phyloP scores from a whole-genome alignment of 2,888 invertebrate genomes.

The Flexamia atlantica region DNA sequence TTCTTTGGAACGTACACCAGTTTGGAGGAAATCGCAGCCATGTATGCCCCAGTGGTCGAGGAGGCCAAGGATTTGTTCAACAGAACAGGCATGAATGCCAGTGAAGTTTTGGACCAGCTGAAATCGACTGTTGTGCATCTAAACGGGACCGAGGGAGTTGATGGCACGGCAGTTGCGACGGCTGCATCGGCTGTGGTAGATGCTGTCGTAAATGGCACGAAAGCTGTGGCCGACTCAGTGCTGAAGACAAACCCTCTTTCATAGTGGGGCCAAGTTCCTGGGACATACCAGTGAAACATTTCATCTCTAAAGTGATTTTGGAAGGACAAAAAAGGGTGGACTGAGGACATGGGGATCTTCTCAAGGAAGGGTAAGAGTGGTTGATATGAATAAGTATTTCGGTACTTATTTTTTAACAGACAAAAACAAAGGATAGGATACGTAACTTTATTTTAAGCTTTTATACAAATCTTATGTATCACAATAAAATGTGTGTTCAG shows the following conservation, averaged over 20 bases:
- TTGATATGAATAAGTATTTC: too few species aligned
- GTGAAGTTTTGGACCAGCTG: conserved; percentile 16
- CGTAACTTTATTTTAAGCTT: too few species aligned
- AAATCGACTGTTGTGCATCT: neutral
- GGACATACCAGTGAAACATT: conserved; percentile 17
- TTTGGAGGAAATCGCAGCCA: conserved; percentile 79
- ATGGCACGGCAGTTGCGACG: neutral
- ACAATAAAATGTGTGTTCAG: too few species aligned
- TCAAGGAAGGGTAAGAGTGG: too few species aligned
- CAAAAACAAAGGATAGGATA: too few species aligned
- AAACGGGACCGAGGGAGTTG: neutral
- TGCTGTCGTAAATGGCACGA: neutral
- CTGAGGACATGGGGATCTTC: too few species aligned
- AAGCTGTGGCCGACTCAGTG: neutral
- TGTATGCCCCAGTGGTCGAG: conserved; percentile 28
- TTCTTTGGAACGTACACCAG: conserved; percentile 88
- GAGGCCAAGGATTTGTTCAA: neutral
- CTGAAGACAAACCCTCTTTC: conserved; percentile 5
- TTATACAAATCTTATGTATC: too few species aligned
- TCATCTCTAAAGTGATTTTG: neutral
- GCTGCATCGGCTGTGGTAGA: neutral
- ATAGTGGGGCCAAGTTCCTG: neutral
- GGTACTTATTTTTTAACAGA: too few species aligned
- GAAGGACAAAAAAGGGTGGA: too few species aligned
- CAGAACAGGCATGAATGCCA: neutral